Evolutionary conservation across 2,888 invertebrate species (phyloP).

Genomic region (Hermaeophaga mercurialis): DNA sequence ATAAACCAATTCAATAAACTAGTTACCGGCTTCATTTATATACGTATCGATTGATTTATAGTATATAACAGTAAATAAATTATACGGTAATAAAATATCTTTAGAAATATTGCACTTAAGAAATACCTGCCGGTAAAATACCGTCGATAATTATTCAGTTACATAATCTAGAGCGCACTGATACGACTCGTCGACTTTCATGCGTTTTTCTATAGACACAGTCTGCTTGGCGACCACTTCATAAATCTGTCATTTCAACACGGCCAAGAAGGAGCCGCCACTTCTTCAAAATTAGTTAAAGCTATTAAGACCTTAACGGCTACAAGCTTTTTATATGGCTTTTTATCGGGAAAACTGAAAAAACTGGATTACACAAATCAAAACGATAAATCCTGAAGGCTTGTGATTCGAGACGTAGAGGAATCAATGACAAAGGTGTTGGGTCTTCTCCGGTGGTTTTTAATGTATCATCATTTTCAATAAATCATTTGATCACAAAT

Average conservation of each 20-base stretch:
- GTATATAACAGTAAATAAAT: not conserved
- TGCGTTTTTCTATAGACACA: not conserved
- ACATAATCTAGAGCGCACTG: conserved; percentile 1
- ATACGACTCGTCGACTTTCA: not conserved
- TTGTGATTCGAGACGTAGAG: not conserved
- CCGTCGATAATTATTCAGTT: not conserved
- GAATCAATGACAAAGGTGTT: conserved; percentile 1
- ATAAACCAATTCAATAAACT: too few relatives aligned
- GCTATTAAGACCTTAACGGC: conserved; percentile 32
- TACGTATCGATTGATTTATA: not conserved
- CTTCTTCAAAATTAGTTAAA: conserved; percentile 39
- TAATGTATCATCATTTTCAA: not conserved
- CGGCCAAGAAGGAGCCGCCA: conserved; percentile 34
- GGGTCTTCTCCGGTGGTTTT: not conserved
- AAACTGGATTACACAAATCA: conserved; percentile 38
- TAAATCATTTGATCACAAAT: too few relatives aligned
- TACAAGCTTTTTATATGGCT: conserved; percentile 26
- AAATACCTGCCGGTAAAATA: not conserved
- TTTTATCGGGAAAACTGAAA: conserved; percentile 35
- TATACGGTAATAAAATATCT: not conserved
- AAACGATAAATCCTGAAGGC: conserved; percentile 29
- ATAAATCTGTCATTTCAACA: conserved; percentile 47
- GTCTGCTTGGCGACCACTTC: conserved; percentile 40
- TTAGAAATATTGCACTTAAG: not conserved
- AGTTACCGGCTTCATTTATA: too few relatives aligned